phyloP scores from a whole-genome alignment of 2,888 invertebrate genomes.

The Rhagonycha lutea region DNA sequence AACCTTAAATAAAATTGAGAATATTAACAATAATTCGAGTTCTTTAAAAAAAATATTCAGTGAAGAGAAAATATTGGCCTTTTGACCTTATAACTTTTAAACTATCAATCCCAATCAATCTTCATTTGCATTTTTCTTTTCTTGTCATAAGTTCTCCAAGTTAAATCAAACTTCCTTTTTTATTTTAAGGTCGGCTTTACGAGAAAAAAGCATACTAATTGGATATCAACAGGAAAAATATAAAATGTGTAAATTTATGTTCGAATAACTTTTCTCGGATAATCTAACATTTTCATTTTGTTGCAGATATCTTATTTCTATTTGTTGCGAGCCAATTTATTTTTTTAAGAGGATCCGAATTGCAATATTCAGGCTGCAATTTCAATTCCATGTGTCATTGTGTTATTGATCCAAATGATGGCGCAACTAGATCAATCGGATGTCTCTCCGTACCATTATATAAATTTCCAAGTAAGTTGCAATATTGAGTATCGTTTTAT shows the following conservation, averaged over 20 bases:
- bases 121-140: neutral
- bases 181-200: neutral
- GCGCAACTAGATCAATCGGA: constrained; percentile 59
- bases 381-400: constrained; percentile 75
- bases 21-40: too few species aligned
- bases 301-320: constrained; percentile 48
- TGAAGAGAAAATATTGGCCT: neutral
- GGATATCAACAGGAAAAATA: neutral
- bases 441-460: constrained; percentile 75
- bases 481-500: neutral
- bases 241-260: neutral
- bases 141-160: neutral
- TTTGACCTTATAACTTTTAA: neutral
- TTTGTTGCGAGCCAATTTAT: constrained; percentile 44
- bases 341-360: constrained; percentile 39
- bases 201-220: neutral
- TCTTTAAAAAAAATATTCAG: neutral
- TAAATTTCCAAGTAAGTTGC: constrained; percentile 67
- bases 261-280: neutral
- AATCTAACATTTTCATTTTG: neutral
- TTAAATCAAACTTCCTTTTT: neutral
- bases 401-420: constrained; percentile 61
- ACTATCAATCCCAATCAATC: neutral
- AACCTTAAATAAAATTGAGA: too few species aligned
- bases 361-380: constrained; percentile 57